Evolutionary conservation across 2,113 vertebrate species (phyloP).

Genomic region (Paratilapia polleni): DNA sequence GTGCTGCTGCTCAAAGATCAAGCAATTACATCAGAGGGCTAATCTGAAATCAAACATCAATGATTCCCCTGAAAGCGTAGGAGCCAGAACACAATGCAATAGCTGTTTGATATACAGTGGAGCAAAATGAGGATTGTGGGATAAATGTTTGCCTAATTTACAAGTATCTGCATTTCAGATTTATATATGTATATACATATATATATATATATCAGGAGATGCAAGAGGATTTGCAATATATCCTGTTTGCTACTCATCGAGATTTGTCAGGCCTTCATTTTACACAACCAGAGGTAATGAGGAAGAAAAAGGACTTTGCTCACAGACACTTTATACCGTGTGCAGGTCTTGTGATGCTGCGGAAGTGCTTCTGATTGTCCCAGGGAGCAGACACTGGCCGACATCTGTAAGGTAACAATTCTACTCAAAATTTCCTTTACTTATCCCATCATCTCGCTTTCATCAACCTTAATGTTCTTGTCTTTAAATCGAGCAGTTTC

Average conservation of each 20-base stretch:
- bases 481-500: not conserved
- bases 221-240: not conserved
- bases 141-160: not conserved
- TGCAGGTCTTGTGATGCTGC: conserved; percentile 69
- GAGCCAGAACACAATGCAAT: not conserved
- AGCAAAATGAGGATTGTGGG: not conserved
- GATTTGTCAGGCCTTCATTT: too few relatives aligned
- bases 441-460: not conserved
- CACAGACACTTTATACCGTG: conserved; percentile 23
- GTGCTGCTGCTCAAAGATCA: conserved; percentile 38
- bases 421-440: not conserved
- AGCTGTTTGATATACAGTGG: not conserved
- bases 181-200: not conserved
- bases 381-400: conserved; percentile 28
- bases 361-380: conserved; percentile 21
- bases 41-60: conserved; percentile 22
- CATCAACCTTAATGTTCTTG: not conserved
- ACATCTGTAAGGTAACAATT: conserved; percentile 56
- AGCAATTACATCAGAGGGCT: conserved; percentile 29
- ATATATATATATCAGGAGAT: not conserved
- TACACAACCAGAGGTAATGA: conserved; percentile 53
- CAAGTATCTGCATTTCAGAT: not conserved
- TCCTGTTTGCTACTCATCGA: conserved; percentile 12
- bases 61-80: not conserved
- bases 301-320: conserved; percentile 79